Evolutionary conservation across 2,797 vertebrate species (phyloP).

Genomic region (Acanthurus tractus): DNA sequence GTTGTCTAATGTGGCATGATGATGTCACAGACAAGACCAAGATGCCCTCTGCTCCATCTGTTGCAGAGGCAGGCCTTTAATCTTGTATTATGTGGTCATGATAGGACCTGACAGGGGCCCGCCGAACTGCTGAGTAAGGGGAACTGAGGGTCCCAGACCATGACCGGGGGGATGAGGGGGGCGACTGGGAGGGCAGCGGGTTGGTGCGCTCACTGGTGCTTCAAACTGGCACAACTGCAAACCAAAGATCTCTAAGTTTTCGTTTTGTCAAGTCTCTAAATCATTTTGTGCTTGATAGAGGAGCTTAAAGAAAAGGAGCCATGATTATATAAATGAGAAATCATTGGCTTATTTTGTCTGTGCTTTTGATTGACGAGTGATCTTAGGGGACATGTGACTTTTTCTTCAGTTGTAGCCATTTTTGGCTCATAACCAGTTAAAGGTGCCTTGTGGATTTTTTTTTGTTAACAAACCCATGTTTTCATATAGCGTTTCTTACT

Average conservation of each 20-base stretch:
- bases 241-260: conserved; percentile 2
- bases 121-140: conserved; percentile 77
- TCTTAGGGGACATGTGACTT: conserved; percentile 1
- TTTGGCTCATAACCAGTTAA: neutral
- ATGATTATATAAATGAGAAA: neutral
- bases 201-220: neutral
- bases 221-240: conserved; percentile 6
- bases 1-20: conserved; percentile 71
- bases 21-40: conserved; percentile 73
- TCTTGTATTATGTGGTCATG: conserved; percentile 76
- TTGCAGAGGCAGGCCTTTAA: conserved; percentile 65
- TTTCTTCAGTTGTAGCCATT: neutral
- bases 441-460: neutral
- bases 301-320: neutral
- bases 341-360: neutral
- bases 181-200: neutral
- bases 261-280: neutral
- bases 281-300: conserved; percentile 9
- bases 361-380: neutral
- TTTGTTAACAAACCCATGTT: neutral
- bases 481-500: neutral
- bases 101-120: conserved; percentile 78
- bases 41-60: conserved; percentile 79
- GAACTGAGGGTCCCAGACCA: conserved; percentile 49
- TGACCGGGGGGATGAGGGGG: neutral